phyloP scores from a whole-genome alignment of 2,888 invertebrate species.

The Campoplex nolae region DNA sequence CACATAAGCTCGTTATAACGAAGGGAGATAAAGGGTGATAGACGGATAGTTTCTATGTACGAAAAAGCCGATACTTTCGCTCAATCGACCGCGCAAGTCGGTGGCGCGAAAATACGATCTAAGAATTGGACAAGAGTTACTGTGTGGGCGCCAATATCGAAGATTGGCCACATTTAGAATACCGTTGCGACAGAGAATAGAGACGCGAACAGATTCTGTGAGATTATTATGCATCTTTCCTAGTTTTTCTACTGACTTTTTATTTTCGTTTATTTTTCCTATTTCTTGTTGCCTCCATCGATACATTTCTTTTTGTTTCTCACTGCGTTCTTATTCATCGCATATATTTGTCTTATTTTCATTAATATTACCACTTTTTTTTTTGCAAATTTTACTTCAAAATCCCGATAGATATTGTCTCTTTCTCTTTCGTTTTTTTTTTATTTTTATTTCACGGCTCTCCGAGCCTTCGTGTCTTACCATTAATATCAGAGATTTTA shows the following conservation, averaged over 20 bases:
- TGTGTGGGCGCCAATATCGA: constrained; percentile 83
- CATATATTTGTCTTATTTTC: constrained; percentile 7
- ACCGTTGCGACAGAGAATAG: constrained; percentile 65
- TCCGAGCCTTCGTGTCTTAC: background rate
- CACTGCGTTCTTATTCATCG: background rate
- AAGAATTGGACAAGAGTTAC: constrained; percentile 85
- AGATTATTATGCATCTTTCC: constrained; percentile 57
- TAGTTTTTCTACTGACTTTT: constrained; percentile 5
- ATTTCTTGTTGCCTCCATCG: background rate
- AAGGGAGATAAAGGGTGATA: constrained; percentile 74
- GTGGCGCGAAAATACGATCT: constrained; percentile 74
- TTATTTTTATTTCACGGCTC: constrained; percentile 44
- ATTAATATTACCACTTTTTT: constrained; percentile 5
- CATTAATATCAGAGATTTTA: constrained; percentile 42
- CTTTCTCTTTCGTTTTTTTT: background rate
- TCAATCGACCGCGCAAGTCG: constrained; percentile 66
- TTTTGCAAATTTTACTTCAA: background rate
- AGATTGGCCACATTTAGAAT: constrained; percentile 80
- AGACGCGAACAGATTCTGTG: constrained; percentile 61
- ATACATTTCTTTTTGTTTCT: background rate
- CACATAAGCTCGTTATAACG: constrained; percentile 19
- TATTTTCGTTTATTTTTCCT: constrained; percentile 7
- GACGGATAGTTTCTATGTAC: constrained; percentile 73
- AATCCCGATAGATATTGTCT: constrained; percentile 18
- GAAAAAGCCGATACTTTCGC: constrained; percentile 70